Evolutionary conservation across 2,888 invertebrate genomes (phyloP), one percentile per base, ranked within the genome.

Genomic region (Perdita meconis): DNA sequence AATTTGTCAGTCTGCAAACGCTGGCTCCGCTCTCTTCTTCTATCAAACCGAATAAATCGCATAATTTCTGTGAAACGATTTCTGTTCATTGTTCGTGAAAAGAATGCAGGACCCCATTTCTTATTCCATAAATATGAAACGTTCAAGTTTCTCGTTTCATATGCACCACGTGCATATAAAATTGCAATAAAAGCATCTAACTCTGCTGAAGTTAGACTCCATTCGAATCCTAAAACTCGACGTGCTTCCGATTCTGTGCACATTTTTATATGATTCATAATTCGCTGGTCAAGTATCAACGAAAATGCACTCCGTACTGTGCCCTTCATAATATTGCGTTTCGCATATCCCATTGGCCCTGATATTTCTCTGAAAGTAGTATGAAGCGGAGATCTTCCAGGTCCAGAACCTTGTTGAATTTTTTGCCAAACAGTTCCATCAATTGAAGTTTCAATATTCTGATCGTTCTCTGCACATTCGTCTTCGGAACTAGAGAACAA

Each of bases 261-360:
- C 13, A 12, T 51, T 65, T 12, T 57, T 64, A 65, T 65, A 64
- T 42, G 42, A n/a, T 56, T 0, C n/a, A 67, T 30, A 1, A 67
- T 67, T 16, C 26, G 22, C 6, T 40, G 10, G 22, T 51, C 30
- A 26, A 67, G 57, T 3, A 68, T 19, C 34, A 68, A 12, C 0
- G 42, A 51, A 34, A 68, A 60, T 13, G 53, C 57, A 36, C 10
- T 34, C 1, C 1, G 53, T 30, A 44, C n/a, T 5, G 50, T 30
- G 6, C 13, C 40, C 13, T 57, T 50, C 59, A 59, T 67, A 8
- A 67, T 51, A 51, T 57, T 13, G 26, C 44, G 51, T 75, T 69
- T 60, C 2, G 47, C 65, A 69, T 64, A 60, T 63, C 19, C 59
- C 47, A 60, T 75, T 4, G 65, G 66, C 0, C 57, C 55, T 16